Conservation (phyloP, 2,888 invertebrate species). For the Polydrusus tereticollis region DNA sequence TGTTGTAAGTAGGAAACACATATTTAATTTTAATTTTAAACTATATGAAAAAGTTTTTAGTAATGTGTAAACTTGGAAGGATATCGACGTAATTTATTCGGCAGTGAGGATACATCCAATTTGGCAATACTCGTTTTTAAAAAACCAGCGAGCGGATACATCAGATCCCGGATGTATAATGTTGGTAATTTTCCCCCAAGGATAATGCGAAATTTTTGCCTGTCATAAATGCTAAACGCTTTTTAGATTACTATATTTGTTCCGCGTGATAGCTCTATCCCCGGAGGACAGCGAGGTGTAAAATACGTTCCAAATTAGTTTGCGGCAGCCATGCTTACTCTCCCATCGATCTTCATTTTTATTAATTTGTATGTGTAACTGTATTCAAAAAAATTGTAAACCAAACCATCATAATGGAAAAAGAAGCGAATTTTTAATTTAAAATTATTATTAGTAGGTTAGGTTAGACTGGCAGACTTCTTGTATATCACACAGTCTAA, state of each 20-base stretch:
- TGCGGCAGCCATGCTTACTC: background rate
- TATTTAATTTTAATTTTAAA: no score
- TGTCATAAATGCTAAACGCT: conserved; percentile 11
- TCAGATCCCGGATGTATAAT: background rate
- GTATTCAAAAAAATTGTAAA: no score
- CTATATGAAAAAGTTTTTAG: no score
- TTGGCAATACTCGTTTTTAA: background rate
- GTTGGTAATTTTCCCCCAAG: background rate
- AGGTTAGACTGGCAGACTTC: no score
- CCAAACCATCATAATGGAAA: no score
- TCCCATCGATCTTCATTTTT: background rate
- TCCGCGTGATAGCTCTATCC: background rate
- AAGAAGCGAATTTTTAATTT: no score
- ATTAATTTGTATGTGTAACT: background rate
- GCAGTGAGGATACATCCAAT: background rate
- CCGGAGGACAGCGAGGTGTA: conserved; percentile 1
- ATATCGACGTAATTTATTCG: no score
- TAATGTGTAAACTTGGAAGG: no score
- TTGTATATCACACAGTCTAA: no score
- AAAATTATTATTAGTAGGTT: no score
- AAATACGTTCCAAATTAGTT: conserved; percentile 2
- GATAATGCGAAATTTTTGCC: background rate
- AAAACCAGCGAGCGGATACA: background rate
- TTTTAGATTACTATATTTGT: conserved; percentile 12
- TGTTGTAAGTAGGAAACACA: no score